These are phyloP conservation scores for Vanessa tameamea DNA, from an alignment of 1,140 invertebrate genomes.

Conservation along the genomic window DNA sequence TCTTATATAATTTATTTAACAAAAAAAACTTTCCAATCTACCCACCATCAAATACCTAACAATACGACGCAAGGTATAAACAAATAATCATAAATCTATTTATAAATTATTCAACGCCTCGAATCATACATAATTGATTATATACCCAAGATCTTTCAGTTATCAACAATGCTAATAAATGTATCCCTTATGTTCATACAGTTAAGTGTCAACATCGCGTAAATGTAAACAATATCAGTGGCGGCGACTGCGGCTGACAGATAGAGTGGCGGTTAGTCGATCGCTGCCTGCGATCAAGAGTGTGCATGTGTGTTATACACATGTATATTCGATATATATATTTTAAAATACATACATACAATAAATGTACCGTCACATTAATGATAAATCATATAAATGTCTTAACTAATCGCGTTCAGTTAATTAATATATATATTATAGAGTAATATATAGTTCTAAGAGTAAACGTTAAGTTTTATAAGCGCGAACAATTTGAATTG, in stretches of 20 bases:
- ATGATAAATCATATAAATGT: neutral
- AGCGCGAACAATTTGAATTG: constrained; percentile 36
- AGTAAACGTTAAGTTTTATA: constrained; percentile 12
- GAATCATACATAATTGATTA: neutral
- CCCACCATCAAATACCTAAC: neutral
- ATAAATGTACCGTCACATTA: neutral
- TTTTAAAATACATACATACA: neutral
- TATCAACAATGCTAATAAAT: constrained; percentile 1
- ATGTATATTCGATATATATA: neutral
- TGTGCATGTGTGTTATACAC: neutral
- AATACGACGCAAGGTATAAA: neutral
- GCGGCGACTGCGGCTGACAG: constrained; percentile 54
- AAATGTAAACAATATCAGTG: constrained; percentile 39
- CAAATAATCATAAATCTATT: constrained; percentile 1
- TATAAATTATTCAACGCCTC: neutral
- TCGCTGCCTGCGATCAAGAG: constrained; percentile 51
- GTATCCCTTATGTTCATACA: neutral
- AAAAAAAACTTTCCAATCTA: neutral
- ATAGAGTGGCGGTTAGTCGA: constrained; percentile 69
- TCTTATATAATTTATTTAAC: neutral
- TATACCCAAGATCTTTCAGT: constrained; percentile 6
- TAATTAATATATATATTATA: too few relatives aligned
- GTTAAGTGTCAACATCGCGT: constrained; percentile 20
- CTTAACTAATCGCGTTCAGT: too few relatives aligned
- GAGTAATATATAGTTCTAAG: too few relatives aligned